Conservation (phyloP, 2,113 vertebrate species). For the Lampris incognitus region DNA sequence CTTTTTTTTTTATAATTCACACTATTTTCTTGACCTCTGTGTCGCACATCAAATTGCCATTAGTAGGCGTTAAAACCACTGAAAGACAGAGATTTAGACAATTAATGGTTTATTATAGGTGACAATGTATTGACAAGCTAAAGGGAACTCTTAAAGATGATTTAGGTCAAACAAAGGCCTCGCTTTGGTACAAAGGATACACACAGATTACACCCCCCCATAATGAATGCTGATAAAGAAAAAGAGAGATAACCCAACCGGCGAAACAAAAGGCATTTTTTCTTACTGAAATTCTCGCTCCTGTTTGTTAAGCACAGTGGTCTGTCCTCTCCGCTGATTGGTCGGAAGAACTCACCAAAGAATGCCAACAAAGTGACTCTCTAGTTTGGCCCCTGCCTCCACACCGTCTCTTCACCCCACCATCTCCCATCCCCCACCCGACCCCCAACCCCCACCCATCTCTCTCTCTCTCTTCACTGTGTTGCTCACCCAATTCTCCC, state of each 20-base stretch:
- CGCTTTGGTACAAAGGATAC: conserved; percentile 53
- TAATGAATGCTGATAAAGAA: conserved; percentile 71
- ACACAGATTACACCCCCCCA: conserved; percentile 59
- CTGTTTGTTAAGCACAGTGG: conserved; percentile 60
- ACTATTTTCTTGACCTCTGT: conserved; percentile 8
- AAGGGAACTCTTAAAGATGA: conserved; percentile 47
- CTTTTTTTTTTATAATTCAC: background rate
- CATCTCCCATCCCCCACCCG: conserved; percentile 21
- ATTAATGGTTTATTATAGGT: conserved; percentile 35
- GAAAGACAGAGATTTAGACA: conserved; percentile 24
- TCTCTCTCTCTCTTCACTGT: conserved; percentile 30
- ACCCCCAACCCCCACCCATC: conserved; percentile 12
- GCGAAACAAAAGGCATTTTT: conserved; percentile 70
- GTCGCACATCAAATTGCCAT: background rate
- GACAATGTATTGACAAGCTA: conserved; percentile 56
- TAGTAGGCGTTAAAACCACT: background rate
- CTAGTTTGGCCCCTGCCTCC: conserved; percentile 41
- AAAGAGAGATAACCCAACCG: conserved; percentile 68
- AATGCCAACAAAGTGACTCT: conserved; percentile 73
- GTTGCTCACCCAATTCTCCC: conserved; percentile 35
- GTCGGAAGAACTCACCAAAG: conserved; percentile 44
- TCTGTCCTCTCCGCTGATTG: conserved; percentile 57
- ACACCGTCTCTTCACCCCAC: conserved; percentile 34
- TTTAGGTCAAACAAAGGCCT: conserved; percentile 60
- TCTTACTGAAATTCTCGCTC: conserved; percentile 53